phyloP scores from a whole-genome alignment of 2,888 invertebrate species.

The Heliconius ethilla region DNA sequence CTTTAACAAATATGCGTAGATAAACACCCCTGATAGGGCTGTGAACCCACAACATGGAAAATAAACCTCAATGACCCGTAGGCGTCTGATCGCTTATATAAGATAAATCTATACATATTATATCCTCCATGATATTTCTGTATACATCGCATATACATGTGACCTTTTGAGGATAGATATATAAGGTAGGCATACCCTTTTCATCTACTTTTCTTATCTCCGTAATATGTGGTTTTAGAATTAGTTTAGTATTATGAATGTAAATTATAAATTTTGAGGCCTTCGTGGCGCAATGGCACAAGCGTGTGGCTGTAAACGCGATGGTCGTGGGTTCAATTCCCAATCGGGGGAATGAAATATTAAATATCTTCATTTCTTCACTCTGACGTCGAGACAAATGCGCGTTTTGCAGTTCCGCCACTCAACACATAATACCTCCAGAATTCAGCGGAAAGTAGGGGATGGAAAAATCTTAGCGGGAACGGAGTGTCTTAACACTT shows the following conservation, averaged over 20 bases:
- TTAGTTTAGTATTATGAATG: conserved; percentile 1
- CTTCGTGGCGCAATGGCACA: too few species aligned
- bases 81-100: conserved; percentile 7
- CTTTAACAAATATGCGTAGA: too few species aligned
- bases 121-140: neutral
- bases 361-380: too few species aligned
- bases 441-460: neutral
- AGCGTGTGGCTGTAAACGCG: too few species aligned
- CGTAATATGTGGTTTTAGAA: neutral
- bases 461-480: neutral
- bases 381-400: too few species aligned
- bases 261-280: neutral
- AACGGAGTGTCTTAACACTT: neutral
- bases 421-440: too few species aligned
- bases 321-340: too few species aligned
- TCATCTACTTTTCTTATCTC: conserved; percentile 2
- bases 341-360: too few species aligned
- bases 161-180: neutral
- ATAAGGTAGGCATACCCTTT: conserved; percentile 4
- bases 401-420: too few species aligned
- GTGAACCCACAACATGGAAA: conserved; percentile 3
- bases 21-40: neutral
- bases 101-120: conserved; percentile 12
- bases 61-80: conserved; percentile 15
- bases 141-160: neutral